Evolutionary conservation across 2,797 vertebrate genomes (phyloP).

Genomic region (Diplodus puntazzo): DNA sequence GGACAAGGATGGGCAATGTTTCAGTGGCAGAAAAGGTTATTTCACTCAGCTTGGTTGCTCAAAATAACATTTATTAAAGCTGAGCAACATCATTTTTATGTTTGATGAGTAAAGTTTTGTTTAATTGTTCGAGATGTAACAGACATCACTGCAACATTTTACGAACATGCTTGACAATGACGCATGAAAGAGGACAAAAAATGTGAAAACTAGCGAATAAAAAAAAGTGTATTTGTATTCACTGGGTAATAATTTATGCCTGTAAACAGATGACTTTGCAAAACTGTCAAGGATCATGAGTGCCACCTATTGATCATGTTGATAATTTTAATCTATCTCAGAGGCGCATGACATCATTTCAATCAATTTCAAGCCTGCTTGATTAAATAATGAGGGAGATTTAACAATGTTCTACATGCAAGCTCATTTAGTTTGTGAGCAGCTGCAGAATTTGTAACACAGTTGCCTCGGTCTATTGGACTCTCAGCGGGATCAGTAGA

Average conservation of each 20-base stretch:
- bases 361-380: conserved; percentile 37
- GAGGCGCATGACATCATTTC: conserved; percentile 19
- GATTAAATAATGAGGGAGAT: conserved; percentile 31
- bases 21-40: conserved; percentile 29
- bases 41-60: conserved; percentile 16
- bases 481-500: conserved; percentile 25
- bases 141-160: too few species aligned
- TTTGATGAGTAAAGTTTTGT: not conserved
- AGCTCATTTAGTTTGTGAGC: conserved; percentile 7
- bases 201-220: not conserved
- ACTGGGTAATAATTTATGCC: conserved; percentile 13
- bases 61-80: conserved; percentile 24
- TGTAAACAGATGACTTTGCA: conserved; percentile 40
- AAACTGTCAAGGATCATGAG: conserved; percentile 50
- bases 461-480: not conserved
- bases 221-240: not conserved
- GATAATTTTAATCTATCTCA: conserved; percentile 36
- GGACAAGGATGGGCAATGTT: conserved; percentile 30
- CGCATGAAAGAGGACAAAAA: not conserved
- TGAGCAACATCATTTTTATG: not conserved
- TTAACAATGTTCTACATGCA: conserved; percentile 18
- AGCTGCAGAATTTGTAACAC: conserved; percentile 30
- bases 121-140: not conserved
- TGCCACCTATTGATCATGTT: conserved; percentile 66
- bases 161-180: too few species aligned